Base-by-base conservation (phyloP, 2,797 vertebrate species). In the Megalops cyprinoides region DNA sequence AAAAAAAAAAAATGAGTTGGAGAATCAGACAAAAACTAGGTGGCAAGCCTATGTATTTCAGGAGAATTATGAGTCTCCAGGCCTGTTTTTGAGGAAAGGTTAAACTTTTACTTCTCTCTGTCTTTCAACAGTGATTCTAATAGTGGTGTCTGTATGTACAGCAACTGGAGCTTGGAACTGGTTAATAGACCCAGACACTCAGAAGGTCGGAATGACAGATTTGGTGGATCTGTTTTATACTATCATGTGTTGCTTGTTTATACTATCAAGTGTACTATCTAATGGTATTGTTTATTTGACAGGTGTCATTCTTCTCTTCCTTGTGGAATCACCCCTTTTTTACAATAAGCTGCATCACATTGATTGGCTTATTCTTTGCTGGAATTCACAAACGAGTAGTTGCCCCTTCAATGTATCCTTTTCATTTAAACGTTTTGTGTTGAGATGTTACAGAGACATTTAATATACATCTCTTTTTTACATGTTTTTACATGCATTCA, bases 371-470 rank as follows among this genome's bases (percentile, higher is more conserved):
- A 79, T 99, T 99, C 89, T 99, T 99, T 83, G 98, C 98, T 83
- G 98, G 98, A 85, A 99, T 99, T 93, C 98, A 99, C 90, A 99
- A 99, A 91, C 94, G 98, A 90, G 98, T 99, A 58, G 98, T 99
- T 62, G 98, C 98, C 10, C 98, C 98, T 1, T 99, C 98, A 48
- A 99, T 99, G 98, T 99, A 99, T 99, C 98, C 97, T 99, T 96
- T 92, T n/a, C n/a, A n/a, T n/a, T n/a, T n/a, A n/a, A 76, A 25
- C 58, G n/a, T 80, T 18, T 28, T 74, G n/a, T 6, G 31, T 58
- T 25, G 9, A 6, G 6, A 58, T 25, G n/a, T 7, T 34, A 4
- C 28, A 31, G 60, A 14, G 20, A 39, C 37, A 25, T n/a, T 12
- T 31, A 37, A 69, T 55, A 44, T 25, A 55, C 23, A n/a, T 23